Percentiles rank a stretch among this genome's conserved stretches.
These are phyloP conservation scores for Microctonus aethiopoides DNA, from an alignment of 2,888 invertebrate species.

Conservation along the genomic window DNA sequence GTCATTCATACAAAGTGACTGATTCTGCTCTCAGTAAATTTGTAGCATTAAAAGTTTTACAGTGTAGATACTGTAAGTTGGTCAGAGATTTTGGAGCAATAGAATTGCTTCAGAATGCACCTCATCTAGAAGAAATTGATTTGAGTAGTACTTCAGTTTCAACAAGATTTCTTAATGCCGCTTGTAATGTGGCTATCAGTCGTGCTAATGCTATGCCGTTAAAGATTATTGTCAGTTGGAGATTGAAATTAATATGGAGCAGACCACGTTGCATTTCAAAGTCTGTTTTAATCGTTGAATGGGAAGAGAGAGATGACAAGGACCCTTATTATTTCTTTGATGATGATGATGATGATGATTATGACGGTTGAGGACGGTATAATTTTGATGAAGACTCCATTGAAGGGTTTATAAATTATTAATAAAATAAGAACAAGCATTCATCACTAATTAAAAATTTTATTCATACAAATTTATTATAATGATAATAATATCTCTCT, in stretches of 20 bases:
- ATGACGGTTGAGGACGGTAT: too few relatives aligned
- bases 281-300: neutral
- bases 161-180: neutral
- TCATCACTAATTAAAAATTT: too few relatives aligned
- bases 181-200: neutral
- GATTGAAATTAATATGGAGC: neutral
- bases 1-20: neutral
- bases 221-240: neutral
- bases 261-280: neutral
- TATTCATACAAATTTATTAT: too few relatives aligned
- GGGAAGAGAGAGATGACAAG: too few relatives aligned
- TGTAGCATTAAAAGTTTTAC: conserved; percentile 1
- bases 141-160: neutral
- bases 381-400: too few relatives aligned
- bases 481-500: too few relatives aligned
- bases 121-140: conserved; percentile 1
- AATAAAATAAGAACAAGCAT: too few relatives aligned
- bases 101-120: neutral
- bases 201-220: conserved; percentile 11
- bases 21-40: neutral
- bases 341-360: too few relatives aligned
- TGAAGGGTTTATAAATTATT: too few relatives aligned
- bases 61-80: conserved; percentile 10
- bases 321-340: too few relatives aligned
- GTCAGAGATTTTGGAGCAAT: neutral